Evolutionary conservation across 2,113 vertebrate genomes (phyloP).

Genomic region (Megalops atlanticus): DNA sequence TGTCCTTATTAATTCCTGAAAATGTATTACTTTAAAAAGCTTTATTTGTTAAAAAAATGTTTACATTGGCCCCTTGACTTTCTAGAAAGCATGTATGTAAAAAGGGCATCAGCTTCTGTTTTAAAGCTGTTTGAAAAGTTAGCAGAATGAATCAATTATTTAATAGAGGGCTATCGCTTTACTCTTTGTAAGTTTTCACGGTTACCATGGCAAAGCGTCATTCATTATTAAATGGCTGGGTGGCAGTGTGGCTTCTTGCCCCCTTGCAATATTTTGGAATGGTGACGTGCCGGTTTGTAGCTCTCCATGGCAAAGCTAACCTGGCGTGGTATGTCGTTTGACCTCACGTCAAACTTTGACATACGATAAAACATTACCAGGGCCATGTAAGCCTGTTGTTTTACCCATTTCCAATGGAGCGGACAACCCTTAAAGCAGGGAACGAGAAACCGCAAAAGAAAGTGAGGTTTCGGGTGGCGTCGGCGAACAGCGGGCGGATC

Average conservation of each 20-base stretch:
- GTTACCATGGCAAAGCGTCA: constrained; percentile 84
- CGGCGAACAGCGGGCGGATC: constrained; percentile 89
- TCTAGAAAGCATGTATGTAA: background rate
- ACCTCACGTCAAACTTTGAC: background rate
- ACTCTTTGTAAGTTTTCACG: constrained; percentile 82
- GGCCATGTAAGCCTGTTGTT: constrained; percentile 68
- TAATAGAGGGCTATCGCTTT: constrained; percentile 74
- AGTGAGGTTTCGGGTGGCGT: constrained; percentile 89
- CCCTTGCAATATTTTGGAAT: constrained; percentile 58
- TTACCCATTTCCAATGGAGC: constrained; percentile 63
- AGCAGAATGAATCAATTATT: constrained; percentile 73
- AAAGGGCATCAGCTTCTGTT: background rate
- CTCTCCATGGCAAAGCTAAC: constrained; percentile 28
- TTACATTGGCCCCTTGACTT: background rate
- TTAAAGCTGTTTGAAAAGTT: background rate
- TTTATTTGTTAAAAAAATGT: background rate
- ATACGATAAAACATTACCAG: constrained; percentile 46
- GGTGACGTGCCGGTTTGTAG: constrained; percentile 41
- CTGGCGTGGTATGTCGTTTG: constrained; percentile 31
- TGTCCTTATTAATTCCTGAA: background rate
- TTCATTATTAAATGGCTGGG: constrained; percentile 81
- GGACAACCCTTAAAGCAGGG: constrained; percentile 62
- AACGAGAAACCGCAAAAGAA: constrained; percentile 69
- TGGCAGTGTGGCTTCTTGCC: constrained; percentile 57
- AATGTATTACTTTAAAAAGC: background rate